Conservation (phyloP, 2,888 invertebrate genomes). For the Habroteleia sp. region DNA sequence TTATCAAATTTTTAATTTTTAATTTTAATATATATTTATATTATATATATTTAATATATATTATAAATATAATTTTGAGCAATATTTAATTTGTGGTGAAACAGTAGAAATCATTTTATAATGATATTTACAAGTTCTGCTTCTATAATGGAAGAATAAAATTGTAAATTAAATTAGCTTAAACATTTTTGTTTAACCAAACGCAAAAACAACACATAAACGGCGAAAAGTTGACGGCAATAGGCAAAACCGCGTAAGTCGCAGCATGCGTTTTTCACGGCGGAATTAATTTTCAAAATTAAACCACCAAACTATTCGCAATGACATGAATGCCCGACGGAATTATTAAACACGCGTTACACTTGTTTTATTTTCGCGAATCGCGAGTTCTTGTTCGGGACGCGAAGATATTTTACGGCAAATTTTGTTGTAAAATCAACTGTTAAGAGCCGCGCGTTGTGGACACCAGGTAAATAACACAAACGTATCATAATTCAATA, state of each 20-base stretch:
- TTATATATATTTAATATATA: too few species aligned
- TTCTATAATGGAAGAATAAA: too few species aligned
- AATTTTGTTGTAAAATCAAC: constrained; percentile 50
- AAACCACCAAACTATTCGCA: constrained; percentile 10
- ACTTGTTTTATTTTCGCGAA: constrained; percentile 12
- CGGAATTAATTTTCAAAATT: constrained; percentile 21
- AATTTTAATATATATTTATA: too few species aligned
- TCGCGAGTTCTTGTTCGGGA: constrained; percentile 20
- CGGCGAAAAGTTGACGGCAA: constrained; percentile 18
- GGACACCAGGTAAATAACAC: constrained; percentile 52
- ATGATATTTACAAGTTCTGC: too few species aligned
- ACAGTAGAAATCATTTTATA: too few species aligned
- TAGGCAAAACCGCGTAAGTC: neutral
- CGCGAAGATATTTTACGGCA: constrained; percentile 43
- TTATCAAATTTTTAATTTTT: too few species aligned
- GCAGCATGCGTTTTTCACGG: constrained; percentile 6
- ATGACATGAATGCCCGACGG: constrained; percentile 9
- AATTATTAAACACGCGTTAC: constrained; percentile 23
- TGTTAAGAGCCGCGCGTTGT: constrained; percentile 28
- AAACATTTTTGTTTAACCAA: too few species aligned
- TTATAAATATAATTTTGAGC: too few species aligned
- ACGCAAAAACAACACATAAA: too few species aligned
- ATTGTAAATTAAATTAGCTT: too few species aligned
- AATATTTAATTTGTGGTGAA: too few species aligned
- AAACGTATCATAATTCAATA: constrained; percentile 62